Evolutionary conservation across 2,888 invertebrate species (phyloP), one percentile per base, ranked within the genome.

Genomic region (Nasonia oneida): DNA sequence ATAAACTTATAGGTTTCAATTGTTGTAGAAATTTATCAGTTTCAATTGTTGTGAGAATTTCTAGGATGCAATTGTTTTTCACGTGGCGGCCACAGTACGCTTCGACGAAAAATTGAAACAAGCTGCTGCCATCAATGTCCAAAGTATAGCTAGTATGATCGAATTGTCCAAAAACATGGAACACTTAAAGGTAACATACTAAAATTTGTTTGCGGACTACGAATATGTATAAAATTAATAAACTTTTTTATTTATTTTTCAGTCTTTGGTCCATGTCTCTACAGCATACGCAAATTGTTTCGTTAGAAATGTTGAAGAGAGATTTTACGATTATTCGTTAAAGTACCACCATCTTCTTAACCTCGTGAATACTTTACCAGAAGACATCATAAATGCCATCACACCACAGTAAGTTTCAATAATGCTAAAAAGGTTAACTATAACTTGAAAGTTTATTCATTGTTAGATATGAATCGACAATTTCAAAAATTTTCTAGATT

Each of bases 41-140:
- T n/a, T n/a, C n/a, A n/a, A n/a, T n/a, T n/a, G n/a, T n/a, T n/a
- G n/a, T n/a, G n/a, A n/a, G n/a, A n/a, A n/a, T 29, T 29, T 29
- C 3, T 47, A 91, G 91, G 90, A 91, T 5, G 89, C 91, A 1
- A 90, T 96, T 75, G 95, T 97, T 29, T 95, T 97, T 91, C 97
- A 97, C 91, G 95, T 95, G 73, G 97, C 97, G 2, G 97, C 97
- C 1, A 97, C 96, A 0, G 96, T 97, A 37, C 94, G 95, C 87
- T 97, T 97, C 91, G 96, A 97, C 90, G 97, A 97, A 91, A 95
- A 95, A 76, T 93, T 97, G 33, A 94, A 95, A 92, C 91, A 94
- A 23, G 96, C 97, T 0, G 94, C 95, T 39, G 94, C 95, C 85
- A 96, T 96, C 92, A 97, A 97, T 92, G 95, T 97, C 8, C 93